These are phyloP conservation scores for Sarcophaga carnaria DNA, from an alignment of 2,888 invertebrate genomes.

Conservation along the genomic window DNA sequence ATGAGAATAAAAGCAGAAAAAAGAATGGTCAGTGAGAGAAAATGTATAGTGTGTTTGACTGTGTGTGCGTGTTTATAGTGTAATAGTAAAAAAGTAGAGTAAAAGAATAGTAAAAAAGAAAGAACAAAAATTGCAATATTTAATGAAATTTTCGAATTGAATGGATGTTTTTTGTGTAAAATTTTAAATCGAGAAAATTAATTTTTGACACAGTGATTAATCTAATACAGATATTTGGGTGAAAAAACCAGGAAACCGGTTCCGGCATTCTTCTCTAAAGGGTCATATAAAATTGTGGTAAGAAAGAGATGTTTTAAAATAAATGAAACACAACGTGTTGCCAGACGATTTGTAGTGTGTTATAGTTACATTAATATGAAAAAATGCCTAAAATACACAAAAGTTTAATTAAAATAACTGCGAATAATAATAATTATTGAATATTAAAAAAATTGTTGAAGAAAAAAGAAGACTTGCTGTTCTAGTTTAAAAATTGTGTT, in stretches of 20 bases:
- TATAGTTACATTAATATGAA: background rate
- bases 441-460: too few species aligned
- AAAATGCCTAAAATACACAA: background rate
- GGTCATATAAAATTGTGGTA: constrained; percentile 25
- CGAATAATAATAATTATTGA: too few species aligned
- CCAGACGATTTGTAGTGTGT: constrained; percentile 10
- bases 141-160: constrained; percentile 38
- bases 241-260: constrained; percentile 48
- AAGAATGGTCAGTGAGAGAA: constrained; percentile 33
- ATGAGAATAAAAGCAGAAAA: constrained; percentile 34
- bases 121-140: constrained; percentile 25
- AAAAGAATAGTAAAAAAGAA: constrained; percentile 51
- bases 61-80: constrained; percentile 28
- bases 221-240: constrained; percentile 30
- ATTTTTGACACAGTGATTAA: background rate
- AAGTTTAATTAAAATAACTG: too few species aligned
- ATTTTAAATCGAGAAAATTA: background rate
- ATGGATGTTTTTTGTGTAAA: constrained; percentile 21
- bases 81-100: constrained; percentile 56
- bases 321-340: constrained; percentile 38
- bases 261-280: constrained; percentile 54
- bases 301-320: constrained; percentile 29
- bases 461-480: too few species aligned
- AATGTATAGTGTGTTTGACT: constrained; percentile 4
- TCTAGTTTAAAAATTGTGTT: too few species aligned